Percentiles rank a stretch among this genome's conserved stretches.
Conservation (phyloP, 1,140 invertebrate species). For the Riptortus pedestris region DNA sequence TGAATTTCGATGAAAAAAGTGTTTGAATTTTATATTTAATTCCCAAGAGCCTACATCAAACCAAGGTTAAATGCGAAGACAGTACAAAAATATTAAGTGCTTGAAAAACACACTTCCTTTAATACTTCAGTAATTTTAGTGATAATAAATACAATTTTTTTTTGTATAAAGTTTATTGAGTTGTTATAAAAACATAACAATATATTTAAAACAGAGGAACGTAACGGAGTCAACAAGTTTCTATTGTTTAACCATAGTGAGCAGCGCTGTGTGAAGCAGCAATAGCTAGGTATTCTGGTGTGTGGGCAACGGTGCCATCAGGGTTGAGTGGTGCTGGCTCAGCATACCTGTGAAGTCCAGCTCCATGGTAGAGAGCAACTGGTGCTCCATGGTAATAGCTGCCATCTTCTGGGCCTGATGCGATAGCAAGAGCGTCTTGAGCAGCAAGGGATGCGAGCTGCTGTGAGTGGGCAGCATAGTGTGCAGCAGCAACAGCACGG, state of each 20-base stretch:
- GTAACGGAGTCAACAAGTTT: neutral
- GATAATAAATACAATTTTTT: too few relatives aligned
- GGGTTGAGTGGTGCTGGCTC: conserved; percentile 33
- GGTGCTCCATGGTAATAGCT: conserved; percentile 39
- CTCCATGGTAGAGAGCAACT: conserved; percentile 41
- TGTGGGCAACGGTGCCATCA: conserved; percentile 48
- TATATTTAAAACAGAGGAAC: conserved; percentile 3
- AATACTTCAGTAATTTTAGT: too few relatives aligned
- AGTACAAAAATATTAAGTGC: too few relatives aligned
- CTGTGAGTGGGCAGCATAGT: neutral
- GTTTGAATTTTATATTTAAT: too few relatives aligned
- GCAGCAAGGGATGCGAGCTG: conserved; percentile 30
- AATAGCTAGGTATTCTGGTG: conserved; percentile 45
- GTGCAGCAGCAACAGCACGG: conserved; percentile 40
- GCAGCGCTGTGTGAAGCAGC: conserved; percentile 36
- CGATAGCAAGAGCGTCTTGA: neutral
- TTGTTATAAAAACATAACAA: neutral
- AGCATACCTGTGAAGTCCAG: conserved; percentile 29
- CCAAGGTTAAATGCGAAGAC: too few relatives aligned
- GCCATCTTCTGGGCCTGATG: neutral
- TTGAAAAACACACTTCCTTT: too few relatives aligned
- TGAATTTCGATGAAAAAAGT: too few relatives aligned
- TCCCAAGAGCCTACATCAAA: too few relatives aligned
- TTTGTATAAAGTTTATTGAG: too few relatives aligned
- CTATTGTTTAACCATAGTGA: conserved; percentile 34